Conservation (phyloP, 2,888 invertebrate genomes). For the Autographa gamma region DNA sequence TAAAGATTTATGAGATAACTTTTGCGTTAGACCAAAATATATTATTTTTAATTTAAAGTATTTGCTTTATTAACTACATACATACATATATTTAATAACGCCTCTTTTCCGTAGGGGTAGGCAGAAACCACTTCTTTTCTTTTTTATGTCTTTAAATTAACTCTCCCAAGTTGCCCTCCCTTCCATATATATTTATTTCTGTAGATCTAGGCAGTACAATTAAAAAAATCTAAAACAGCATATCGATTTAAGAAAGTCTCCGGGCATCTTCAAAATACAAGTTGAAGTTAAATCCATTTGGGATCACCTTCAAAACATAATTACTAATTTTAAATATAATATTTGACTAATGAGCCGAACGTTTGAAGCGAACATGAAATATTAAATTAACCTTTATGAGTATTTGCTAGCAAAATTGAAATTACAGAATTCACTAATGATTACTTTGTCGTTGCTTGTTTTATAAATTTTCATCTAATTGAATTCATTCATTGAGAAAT, state of each 20-base stretch:
- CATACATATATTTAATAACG: too few relatives aligned
- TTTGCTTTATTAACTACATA: too few relatives aligned
- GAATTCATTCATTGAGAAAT: slow-evolving; percentile 27
- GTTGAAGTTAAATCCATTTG: not conserved
- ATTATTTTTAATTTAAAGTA: too few relatives aligned
- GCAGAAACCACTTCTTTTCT: too few relatives aligned
- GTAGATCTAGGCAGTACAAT: too few relatives aligned
- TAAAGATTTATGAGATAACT: too few relatives aligned
- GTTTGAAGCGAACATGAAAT: slow-evolving; percentile 36
- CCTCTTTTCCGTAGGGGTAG: too few relatives aligned
- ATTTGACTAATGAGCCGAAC: slow-evolving; percentile 26
- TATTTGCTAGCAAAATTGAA: slow-evolving; percentile 29
- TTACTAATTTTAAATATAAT: slow-evolving; percentile 28
- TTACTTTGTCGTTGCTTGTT: slow-evolving; percentile 28
- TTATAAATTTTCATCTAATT: slow-evolving; percentile 26
- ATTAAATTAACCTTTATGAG: slow-evolving; percentile 35
- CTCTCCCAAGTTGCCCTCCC: too few relatives aligned
- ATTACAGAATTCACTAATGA: slow-evolving; percentile 34
- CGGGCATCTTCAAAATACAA: not conserved
- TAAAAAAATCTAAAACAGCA: not conserved
- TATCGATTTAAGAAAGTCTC: not conserved
- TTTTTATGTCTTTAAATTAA: too few relatives aligned
- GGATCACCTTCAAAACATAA: slow-evolving; percentile 7
- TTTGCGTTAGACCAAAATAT: too few relatives aligned
- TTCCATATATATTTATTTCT: too few relatives aligned